A percentile compares a stretch with the other conserved stretches of the same genome.
Conservation (phyloP, 2,888 invertebrate genomes). For the Noctua janthina region DNA sequence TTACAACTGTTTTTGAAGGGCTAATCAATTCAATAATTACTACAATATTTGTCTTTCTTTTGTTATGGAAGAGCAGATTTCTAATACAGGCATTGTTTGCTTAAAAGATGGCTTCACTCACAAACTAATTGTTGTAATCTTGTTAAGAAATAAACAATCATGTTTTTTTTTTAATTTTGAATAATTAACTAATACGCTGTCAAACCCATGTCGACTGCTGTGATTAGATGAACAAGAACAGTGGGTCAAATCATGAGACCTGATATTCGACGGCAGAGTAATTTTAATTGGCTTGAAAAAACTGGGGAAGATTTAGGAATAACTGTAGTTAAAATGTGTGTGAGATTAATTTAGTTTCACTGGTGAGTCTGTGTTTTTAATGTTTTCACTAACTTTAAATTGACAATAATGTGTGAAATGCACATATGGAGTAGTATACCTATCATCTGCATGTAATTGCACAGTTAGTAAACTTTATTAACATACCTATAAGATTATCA, state of each 20-base stretch:
- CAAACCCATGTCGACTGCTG: neutral
- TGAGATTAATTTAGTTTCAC: neutral
- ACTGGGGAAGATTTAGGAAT: neutral
- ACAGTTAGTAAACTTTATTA: constrained; percentile 18
- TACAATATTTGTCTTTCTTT: too few species aligned
- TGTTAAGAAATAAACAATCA: too few species aligned
- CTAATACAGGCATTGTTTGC: too few species aligned
- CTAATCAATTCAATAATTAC: neutral
- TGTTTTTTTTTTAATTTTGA: too few species aligned
- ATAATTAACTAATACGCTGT: neutral
- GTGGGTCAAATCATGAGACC: neutral
- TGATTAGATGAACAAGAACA: neutral
- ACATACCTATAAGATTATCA: constrained; percentile 53
- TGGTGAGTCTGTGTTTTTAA: neutral
- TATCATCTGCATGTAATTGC: neutral
- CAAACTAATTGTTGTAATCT: too few species aligned
- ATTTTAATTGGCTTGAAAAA: neutral
- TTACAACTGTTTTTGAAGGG: neutral
- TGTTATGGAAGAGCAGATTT: too few species aligned
- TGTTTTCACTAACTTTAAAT: neutral
- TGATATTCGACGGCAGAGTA: neutral
- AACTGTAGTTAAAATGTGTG: neutral
- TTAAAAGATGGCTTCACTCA: too few species aligned
- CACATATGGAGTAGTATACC: neutral
- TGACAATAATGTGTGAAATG: neutral